Percentiles rank a stretch among this genome's conserved stretches.
phyloP scores from a whole-genome alignment of 2,888 invertebrate species.

The Pedicia rivosa region DNA sequence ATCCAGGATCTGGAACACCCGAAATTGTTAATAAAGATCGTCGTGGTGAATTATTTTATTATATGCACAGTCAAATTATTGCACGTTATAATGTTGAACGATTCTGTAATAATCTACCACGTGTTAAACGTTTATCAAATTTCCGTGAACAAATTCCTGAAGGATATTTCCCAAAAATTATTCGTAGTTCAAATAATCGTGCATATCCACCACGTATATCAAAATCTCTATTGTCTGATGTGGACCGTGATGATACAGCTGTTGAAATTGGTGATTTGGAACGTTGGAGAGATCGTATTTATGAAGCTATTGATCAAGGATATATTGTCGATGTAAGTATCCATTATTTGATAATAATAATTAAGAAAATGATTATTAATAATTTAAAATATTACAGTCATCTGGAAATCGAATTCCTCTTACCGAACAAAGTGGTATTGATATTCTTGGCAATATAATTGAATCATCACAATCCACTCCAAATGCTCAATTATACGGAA shows the following conservation, averaged over 20 bases:
- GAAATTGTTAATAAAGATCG: conserved; percentile 54
- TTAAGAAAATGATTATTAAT: too few relatives aligned
- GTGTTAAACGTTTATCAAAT: conserved; percentile 46
- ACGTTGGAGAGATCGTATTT: conserved; percentile 57
- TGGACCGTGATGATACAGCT: conserved; percentile 47
- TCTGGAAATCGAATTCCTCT: conserved; percentile 14
- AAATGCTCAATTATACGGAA: conserved; percentile 17
- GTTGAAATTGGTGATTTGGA: conserved; percentile 42
- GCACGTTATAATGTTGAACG: conserved; percentile 61
- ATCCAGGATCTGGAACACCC: conserved; percentile 48
- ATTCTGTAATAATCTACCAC: conserved; percentile 48
- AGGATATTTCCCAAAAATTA: conserved; percentile 69
- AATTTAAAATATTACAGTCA: background rate
- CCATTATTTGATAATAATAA: background rate
- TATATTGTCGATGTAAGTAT: conserved; percentile 37
- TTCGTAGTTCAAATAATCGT: conserved; percentile 46
- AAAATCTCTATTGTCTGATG: conserved; percentile 40
- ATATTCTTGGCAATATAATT: conserved; percentile 23
- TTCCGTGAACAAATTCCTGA: conserved; percentile 54
- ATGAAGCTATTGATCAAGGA: conserved; percentile 58
- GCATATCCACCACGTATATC: conserved; percentile 55
- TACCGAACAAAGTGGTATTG: conserved; percentile 27
- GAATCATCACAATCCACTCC: conserved; percentile 17
- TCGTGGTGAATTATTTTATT: conserved; percentile 56
- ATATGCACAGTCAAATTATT: conserved; percentile 49